Conservation (phyloP, 2,113 vertebrate species). For the Alaudala cheleensis region DNA sequence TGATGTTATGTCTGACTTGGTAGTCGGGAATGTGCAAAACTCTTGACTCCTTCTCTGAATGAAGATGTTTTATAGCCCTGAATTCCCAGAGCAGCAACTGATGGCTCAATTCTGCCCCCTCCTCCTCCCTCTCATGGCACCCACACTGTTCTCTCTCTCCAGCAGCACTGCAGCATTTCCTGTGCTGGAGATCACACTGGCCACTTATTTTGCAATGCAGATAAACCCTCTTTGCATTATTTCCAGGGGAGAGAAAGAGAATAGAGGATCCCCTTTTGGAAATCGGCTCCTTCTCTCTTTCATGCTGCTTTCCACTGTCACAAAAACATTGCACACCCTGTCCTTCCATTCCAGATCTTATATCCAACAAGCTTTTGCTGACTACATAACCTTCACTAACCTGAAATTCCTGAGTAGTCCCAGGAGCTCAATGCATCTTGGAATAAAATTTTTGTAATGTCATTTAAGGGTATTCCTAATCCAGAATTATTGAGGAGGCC, state of each 20-base stretch:
- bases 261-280: slow-evolving; percentile 14
- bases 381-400: slow-evolving; percentile 80
- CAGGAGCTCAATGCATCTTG: slow-evolving; percentile 85
- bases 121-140: slow-evolving; percentile 6
- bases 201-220: slow-evolving; percentile 33
- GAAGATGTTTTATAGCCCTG: slow-evolving; percentile 46
- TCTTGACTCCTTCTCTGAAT: neutral
- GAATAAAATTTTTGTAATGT: slow-evolving; percentile 99
- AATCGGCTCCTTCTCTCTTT: neutral
- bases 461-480: slow-evolving; percentile 92
- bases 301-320: neutral
- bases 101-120: slow-evolving; percentile 65
- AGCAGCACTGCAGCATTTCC: neutral
- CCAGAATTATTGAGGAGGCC: slow-evolving; percentile 89
- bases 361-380: slow-evolving; percentile 76
- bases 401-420: slow-evolving; percentile 85
- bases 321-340: neutral
- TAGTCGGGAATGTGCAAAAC: neutral
- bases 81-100: slow-evolving; percentile 53
- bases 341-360: slow-evolving; percentile 39
- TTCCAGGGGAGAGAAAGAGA: slow-evolving; percentile 33
- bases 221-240: slow-evolving; percentile 44
- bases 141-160: neutral
- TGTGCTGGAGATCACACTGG: slow-evolving; percentile 52
- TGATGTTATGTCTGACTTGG: neutral